phyloP scores from a whole-genome alignment of 2,888 invertebrate species.

The Heliconius aoede region DNA sequence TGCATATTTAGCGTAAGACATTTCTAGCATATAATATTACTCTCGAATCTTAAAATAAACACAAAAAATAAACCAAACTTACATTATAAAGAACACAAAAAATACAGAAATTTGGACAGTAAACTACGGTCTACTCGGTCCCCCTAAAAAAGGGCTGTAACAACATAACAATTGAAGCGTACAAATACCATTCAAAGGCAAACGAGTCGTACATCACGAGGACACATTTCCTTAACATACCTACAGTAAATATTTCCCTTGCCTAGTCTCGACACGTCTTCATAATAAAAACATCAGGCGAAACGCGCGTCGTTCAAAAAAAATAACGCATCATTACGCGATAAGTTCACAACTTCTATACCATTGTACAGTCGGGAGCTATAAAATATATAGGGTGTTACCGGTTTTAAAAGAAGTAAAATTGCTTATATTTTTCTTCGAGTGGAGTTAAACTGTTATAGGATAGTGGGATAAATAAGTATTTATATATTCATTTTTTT shows the following conservation, averaged over 20 bases:
- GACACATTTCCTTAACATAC: slow-evolving; percentile 65
- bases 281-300: slow-evolving; percentile 80
- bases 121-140: slow-evolving; percentile 6
- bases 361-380: slow-evolving; percentile 40
- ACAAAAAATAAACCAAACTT: background rate
- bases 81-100: background rate
- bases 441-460: background rate
- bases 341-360: slow-evolving; percentile 69
- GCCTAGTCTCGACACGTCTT: slow-evolving; percentile 70
- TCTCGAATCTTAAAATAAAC: background rate
- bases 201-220: slow-evolving; percentile 65
- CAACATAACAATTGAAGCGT: slow-evolving; percentile 52
- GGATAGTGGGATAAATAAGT: background rate
- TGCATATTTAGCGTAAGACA: background rate
- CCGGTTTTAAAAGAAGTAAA: slow-evolving; percentile 5
- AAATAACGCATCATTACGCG: slow-evolving; percentile 73
- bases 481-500: too few relatives aligned
- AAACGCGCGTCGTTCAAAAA: slow-evolving; percentile 55
- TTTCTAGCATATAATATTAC: too few relatives aligned
- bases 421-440: slow-evolving; percentile 17
- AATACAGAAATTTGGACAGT: background rate
- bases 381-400: slow-evolving; percentile 16
- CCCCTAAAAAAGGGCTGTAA: slow-evolving; percentile 35
- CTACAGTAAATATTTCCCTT: slow-evolving; percentile 67
- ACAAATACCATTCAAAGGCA: slow-evolving; percentile 63